Evolutionary conservation across 2,888 invertebrate species (phyloP).

Genomic region (Pheosia tremula): DNA sequence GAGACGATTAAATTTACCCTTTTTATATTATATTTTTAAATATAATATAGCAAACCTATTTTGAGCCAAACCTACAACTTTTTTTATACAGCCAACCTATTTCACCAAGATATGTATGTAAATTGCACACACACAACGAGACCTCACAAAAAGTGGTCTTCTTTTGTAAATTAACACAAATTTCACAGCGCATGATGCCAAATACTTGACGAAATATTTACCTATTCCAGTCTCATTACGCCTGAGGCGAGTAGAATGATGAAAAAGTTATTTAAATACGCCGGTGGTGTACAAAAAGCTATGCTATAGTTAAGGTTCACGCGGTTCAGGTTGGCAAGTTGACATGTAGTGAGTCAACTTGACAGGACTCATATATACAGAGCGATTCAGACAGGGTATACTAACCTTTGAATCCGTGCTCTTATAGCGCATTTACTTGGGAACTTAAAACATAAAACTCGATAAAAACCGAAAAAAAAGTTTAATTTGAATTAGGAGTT

Average conservation of each 20-base stretch:
- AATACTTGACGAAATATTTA: slow-evolving; percentile 5
- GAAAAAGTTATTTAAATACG: background rate
- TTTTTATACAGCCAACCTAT: background rate
- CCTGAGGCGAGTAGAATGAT: background rate
- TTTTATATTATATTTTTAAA: background rate
- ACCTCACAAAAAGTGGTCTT: background rate
- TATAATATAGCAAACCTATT: background rate
- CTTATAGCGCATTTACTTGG: too few relatives aligned
- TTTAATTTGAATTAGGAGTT: too few relatives aligned
- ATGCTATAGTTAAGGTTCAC: background rate
- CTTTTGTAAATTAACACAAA: slow-evolving; percentile 2
- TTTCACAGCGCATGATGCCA: background rate
- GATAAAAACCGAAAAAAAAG: too few relatives aligned
- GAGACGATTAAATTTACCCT: background rate
- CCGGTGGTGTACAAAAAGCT: background rate
- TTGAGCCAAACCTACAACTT: background rate
- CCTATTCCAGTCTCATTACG: background rate
- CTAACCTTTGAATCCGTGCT: too few relatives aligned
- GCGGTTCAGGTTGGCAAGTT: too few relatives aligned
- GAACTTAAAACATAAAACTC: too few relatives aligned
- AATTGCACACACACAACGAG: background rate
- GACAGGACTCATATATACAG: too few relatives aligned
- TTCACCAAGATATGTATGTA: background rate
- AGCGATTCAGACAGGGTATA: too few relatives aligned
- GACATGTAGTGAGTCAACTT: too few relatives aligned